phyloP scores from a whole-genome alignment of 2,888 invertebrate genomes.

The Ditula angustiorana region DNA sequence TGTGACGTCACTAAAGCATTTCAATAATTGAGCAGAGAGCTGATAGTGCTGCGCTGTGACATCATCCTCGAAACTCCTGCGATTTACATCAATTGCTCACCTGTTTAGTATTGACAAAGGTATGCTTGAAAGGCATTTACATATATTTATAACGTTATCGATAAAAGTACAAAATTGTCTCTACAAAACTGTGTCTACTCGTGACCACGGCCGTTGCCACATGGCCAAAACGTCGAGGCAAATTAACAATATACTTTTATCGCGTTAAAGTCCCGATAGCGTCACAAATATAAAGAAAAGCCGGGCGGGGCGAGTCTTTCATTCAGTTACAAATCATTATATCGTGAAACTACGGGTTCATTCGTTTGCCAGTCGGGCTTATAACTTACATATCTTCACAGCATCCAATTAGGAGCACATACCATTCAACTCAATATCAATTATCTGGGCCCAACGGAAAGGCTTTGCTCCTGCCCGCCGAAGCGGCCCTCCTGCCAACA shows the following conservation, averaged over 20 bases:
- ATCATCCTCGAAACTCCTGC: background rate
- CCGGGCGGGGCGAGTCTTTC: no score
- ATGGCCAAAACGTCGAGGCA: no score
- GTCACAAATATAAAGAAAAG: no score
- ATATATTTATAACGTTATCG: background rate
- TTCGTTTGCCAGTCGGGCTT: no score
- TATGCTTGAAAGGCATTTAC: background rate
- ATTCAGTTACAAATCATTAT: no score
- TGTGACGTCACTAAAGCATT: slow-evolving; percentile 25
- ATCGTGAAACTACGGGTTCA: no score
- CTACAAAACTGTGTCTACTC: no score
- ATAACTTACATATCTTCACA: background rate
- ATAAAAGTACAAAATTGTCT: no score
- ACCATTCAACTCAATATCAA: slow-evolving; percentile 9
- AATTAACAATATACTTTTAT: no score
- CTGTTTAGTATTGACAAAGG: background rate
- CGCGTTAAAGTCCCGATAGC: no score
- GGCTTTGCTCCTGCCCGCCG: background rate
- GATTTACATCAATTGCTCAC: background rate
- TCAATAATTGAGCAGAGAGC: slow-evolving; percentile 18
- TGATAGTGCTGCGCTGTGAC: background rate
- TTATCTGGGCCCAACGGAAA: slow-evolving; percentile 1
- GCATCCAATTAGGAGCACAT: slow-evolving; percentile 11
- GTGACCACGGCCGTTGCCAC: no score
- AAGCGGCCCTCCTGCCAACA: background rate